These are phyloP conservation scores for Mohoua ochrocephala DNA, from an alignment of 2,113 vertebrate genomes.

Conservation along the genomic window DNA sequence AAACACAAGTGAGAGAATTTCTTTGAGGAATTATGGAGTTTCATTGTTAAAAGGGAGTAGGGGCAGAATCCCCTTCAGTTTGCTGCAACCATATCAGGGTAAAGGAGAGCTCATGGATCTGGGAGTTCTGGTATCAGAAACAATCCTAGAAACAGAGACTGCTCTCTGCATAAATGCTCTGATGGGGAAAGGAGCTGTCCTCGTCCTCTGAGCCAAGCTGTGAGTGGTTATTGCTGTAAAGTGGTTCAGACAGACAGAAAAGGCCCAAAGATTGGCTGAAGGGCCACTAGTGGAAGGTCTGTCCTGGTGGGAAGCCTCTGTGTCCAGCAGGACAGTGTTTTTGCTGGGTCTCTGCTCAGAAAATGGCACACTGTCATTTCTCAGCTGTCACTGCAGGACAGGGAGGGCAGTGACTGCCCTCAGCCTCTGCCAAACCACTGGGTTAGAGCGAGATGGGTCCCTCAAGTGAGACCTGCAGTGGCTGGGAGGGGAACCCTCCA, in stretches of 20 bases:
- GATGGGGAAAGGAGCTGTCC: not conserved
- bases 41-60: not conserved
- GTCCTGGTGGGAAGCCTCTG: not conserved
- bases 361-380: not conserved
- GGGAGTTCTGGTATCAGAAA: not conserved
- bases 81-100: not conserved
- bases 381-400: not conserved
- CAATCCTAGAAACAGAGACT: not conserved
- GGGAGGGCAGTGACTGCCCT: not conserved
- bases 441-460: accelerated
- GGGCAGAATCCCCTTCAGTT: not conserved
- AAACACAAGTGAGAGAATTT: not conserved
- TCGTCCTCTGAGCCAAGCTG: not conserved
- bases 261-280: not conserved
- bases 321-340: not conserved
- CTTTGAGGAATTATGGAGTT: accelerated
- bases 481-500: too few species aligned
- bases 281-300: not conserved
- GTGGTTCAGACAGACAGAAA: not conserved
- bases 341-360: not conserved
- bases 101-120: not conserved
- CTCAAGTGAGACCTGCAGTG: not conserved
- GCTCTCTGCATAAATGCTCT: not conserved
- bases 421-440: not conserved
- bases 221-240: not conserved